These are phyloP conservation scores for Xylota sylvarum DNA, from an alignment of 2,888 invertebrate species.

Conservation along the genomic window DNA sequence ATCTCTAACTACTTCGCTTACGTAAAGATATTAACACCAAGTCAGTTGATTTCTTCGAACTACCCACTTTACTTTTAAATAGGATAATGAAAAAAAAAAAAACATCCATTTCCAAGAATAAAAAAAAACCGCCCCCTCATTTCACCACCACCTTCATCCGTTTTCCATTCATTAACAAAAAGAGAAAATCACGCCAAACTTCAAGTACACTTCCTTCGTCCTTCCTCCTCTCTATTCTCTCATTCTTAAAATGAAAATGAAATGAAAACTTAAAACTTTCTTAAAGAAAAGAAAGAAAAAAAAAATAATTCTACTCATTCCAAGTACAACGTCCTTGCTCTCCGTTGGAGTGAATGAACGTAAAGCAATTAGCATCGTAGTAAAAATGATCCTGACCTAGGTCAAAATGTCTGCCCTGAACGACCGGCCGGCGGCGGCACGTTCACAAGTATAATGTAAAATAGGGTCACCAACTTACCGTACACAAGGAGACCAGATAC, in stretches of 20 bases:
- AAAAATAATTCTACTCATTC: slow-evolving; percentile 3
- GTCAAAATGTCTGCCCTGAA: slow-evolving; percentile 40
- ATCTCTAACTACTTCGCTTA: no score
- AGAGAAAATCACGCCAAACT: slow-evolving; percentile 13
- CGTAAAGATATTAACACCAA: background rate
- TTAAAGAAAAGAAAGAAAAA: slow-evolving; percentile 6
- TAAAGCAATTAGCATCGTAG: slow-evolving; percentile 74
- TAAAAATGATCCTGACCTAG: slow-evolving; percentile 75
- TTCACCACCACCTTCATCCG: background rate
- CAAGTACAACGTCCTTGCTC: slow-evolving; percentile 32
- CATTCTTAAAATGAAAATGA: slow-evolving; percentile 7
- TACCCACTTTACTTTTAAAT: background rate
- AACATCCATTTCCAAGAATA: background rate
- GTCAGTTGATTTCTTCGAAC: background rate
- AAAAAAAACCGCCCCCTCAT: background rate
- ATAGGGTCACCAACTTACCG: slow-evolving; percentile 60
- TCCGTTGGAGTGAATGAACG: slow-evolving; percentile 62
- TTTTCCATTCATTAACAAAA: slow-evolving; percentile 36
- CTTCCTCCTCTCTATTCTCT: background rate
- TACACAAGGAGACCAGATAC: slow-evolving; percentile 28
- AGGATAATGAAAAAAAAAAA: background rate
- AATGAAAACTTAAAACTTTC: slow-evolving; percentile 47
- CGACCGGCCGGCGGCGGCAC: slow-evolving; percentile 24
- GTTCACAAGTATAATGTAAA: slow-evolving; percentile 21
- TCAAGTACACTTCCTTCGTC: slow-evolving; percentile 6